phyloP scores from a whole-genome alignment of 1,140 invertebrate genomes.

The Drosophila subpulchrella region DNA sequence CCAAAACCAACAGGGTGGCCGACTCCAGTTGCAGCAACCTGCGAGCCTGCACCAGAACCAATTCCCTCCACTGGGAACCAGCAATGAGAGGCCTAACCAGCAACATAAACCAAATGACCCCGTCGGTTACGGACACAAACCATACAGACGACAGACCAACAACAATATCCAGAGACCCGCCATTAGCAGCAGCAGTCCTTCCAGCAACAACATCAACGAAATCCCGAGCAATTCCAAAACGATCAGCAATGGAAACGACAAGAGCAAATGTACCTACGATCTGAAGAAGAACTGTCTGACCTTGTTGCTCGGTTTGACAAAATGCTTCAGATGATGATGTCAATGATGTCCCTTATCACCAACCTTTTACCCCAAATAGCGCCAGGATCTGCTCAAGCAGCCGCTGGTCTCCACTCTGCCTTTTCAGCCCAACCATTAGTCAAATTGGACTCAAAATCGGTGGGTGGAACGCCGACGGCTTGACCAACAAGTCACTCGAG shows the following conservation, averaged over 20 bases:
- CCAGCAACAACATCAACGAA: neutral
- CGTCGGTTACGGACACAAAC: too few species aligned
- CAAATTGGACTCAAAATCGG: too few species aligned
- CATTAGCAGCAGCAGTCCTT: neutral
- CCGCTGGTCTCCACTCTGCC: neutral
- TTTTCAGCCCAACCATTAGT: too few species aligned
- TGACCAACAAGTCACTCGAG: too few species aligned
- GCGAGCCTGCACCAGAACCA: neutral
- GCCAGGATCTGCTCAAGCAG: neutral
- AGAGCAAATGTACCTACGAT: neutral
- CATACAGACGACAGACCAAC: too few species aligned
- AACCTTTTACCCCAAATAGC: too few species aligned
- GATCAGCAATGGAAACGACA: neutral
- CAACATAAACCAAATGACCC: neutral
- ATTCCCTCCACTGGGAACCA: neutral
- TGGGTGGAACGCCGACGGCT: too few species aligned
- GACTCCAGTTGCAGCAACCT: too few species aligned
- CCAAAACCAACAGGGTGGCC: too few species aligned
- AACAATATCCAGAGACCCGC: neutral
- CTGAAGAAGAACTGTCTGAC: neutral
- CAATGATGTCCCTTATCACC: neutral
- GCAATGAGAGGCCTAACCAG: neutral
- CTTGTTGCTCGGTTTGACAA: neutral
- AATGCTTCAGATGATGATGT: slow-evolving; percentile 1
- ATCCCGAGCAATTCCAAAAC: neutral